Evolutionary conservation across 1,140 invertebrate genomes (phyloP), one percentile per base, ranked within the genome.

Genomic region (Ips nitidus): DNA sequence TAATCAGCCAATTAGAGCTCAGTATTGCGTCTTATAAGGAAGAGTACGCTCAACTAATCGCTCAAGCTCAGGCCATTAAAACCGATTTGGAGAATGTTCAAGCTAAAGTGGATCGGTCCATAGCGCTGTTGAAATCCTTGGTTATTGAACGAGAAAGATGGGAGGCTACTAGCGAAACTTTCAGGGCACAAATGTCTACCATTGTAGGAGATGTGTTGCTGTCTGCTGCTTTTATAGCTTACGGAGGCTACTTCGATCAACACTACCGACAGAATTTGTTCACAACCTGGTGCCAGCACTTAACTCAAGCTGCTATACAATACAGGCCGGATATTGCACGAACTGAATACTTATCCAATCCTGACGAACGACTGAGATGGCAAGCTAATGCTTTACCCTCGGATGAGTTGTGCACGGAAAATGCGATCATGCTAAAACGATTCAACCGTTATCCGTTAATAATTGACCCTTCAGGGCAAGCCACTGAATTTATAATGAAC

Each of bases 241-340:
- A 99, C 82, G 97, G 95, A 69, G 98, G 98, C 60, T 99, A 99
- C 84, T 99, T 98, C 82, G 98, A 99, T 84, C 98, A 99, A 83
- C 95, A 98, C 75, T 95, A 94, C 78, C 90, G 98, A 69, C 93
- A 97, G 81, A 97, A 93, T 80, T 83, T 99, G 6, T 99, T 99
- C 79, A 90, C 91, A 2, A 95, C 93, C 2, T 99, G 98, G 98
- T 94, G 92, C 68, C 88, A 91, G 56, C 95, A 98, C 84, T 82
- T 99, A 36, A 91, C 94, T 63, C 88, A 91, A 58, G 95, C 95
- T 2, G 90, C 90, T 75, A 90, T 99, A 57, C 90, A 91, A 78
- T 99, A 94, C 83, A 87, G 97, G 37, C 83, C 89, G 5, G 98
- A 99, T 80, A 92, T 99, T 72, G 97, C 98, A 1, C 86, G 97